Percentiles rank a stretch among this genome's conserved stretches.
Evolutionary conservation across 2,888 invertebrate genomes (phyloP).

Genomic region (Encarsia formosa): DNA sequence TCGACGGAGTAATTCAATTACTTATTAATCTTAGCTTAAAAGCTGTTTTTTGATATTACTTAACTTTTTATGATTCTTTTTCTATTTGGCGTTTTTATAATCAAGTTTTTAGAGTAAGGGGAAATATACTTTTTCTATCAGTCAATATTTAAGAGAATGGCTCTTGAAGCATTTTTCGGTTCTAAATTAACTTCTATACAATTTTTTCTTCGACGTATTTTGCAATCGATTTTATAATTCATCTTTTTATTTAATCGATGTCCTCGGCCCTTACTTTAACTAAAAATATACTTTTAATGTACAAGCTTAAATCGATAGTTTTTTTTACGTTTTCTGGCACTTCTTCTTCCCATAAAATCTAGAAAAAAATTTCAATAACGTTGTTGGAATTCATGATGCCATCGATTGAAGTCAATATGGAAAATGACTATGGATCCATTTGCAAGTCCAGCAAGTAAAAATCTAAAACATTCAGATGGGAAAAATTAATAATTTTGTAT

Average conservation of each 20-base stretch:
- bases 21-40: conserved; percentile 7
- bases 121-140: conserved; percentile 3
- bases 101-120: neutral
- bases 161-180: conserved; percentile 7
- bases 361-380: conserved; percentile 64
- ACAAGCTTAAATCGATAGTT: conserved; percentile 8
- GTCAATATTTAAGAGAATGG: conserved; percentile 7
- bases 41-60: conserved; percentile 9
- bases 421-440: conserved; percentile 98
- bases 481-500: neutral
- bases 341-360: conserved; percentile 15
- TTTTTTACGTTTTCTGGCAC: conserved; percentile 15
- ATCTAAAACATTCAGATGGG: conserved; percentile 69
- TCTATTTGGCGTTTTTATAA: conserved; percentile 13
- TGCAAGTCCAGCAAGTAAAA: conserved; percentile 92
- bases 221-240: conserved; percentile 1
- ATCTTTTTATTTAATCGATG: too few species aligned
- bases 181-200: conserved; percentile 1
- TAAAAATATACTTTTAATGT: conserved; percentile 11
- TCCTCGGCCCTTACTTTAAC: too few species aligned
- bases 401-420: conserved; percentile 98
- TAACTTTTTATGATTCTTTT: neutral
- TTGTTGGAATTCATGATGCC: conserved; percentile 96
- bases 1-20: conserved; percentile 19
- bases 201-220: neutral